Percentiles rank a stretch among this genome's conserved stretches.
Evolutionary conservation across 1,140 invertebrate species (phyloP).

Genomic region (Drosophila santomea): DNA sequence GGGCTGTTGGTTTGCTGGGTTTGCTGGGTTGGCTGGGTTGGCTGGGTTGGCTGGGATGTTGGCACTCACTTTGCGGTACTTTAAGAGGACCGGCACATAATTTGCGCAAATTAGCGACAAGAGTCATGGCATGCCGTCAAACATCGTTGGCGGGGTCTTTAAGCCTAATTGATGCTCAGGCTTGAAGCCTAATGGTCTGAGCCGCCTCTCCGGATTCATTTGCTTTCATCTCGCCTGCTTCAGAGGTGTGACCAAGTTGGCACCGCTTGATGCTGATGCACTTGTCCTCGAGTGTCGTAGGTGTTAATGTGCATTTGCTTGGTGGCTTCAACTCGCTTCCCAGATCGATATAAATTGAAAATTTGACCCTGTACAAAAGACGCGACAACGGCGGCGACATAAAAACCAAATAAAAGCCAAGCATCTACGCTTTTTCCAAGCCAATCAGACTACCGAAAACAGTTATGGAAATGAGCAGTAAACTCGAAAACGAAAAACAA

Average conservation of each 20-base stretch:
- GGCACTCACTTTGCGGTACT: constrained; percentile 78
- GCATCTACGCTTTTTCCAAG: neutral
- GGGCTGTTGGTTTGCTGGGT: constrained; percentile 33
- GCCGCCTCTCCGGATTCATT: constrained; percentile 28
- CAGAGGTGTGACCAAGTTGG: constrained; percentile 55
- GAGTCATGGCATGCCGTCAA: constrained; percentile 66
- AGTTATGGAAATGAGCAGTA: constrained; percentile 70
- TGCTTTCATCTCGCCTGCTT: constrained; percentile 49
- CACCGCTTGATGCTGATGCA: constrained; percentile 33
- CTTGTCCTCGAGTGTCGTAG: constrained; percentile 46
- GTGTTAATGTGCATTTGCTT: constrained; percentile 53
- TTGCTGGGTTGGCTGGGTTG: constrained; percentile 26
- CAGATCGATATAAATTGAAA: constrained; percentile 75
- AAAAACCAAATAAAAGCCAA: constrained; percentile 29
- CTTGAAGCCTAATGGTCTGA: constrained; percentile 47
- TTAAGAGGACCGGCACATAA: constrained; percentile 78
- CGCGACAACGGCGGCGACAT: constrained; percentile 51
- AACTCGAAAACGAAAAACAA: constrained; percentile 7
- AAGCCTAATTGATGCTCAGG: constrained; percentile 74
- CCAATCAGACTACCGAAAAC: constrained; percentile 60
- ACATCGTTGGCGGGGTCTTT: constrained; percentile 64
- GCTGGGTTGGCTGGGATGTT: constrained; percentile 30
- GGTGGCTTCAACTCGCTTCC: constrained; percentile 3
- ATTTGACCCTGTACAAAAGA: constrained; percentile 63
- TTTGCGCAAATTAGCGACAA: constrained; percentile 82